phyloP scores from a whole-genome alignment of 2,888 invertebrate genomes.

The Eulithis prunata region DNA sequence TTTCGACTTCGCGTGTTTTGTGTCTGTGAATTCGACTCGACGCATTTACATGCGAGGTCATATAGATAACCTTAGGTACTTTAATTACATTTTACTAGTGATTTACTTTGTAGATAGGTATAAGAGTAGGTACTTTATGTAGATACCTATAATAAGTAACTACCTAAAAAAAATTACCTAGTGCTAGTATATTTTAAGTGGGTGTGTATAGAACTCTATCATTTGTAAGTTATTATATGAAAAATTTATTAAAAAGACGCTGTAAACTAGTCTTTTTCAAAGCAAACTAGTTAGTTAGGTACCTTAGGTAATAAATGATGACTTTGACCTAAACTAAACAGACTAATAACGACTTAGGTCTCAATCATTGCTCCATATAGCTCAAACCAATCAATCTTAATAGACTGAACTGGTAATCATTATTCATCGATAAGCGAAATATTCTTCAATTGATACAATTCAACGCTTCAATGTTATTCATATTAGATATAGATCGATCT shows the following conservation, averaged over 20 bases:
- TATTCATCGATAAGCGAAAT: conserved; percentile 41
- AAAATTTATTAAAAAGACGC: too few relatives aligned
- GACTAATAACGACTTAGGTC: conserved; percentile 6
- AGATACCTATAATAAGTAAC: too few relatives aligned
- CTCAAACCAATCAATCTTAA: conserved; percentile 35
- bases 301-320: conserved; percentile 1
- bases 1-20: conserved; percentile 10
- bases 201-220: too few relatives aligned
- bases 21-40: conserved; percentile 4
- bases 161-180: too few relatives aligned
- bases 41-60: conserved; percentile 19
- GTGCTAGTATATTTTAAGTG: too few relatives aligned
- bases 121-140: too few relatives aligned
- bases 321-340: conserved; percentile 16
- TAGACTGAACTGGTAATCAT: conserved; percentile 24
- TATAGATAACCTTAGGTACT: conserved; percentile 12
- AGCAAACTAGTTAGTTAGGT: too few relatives aligned
- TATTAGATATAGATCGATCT: conserved; percentile 75
- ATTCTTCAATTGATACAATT: conserved; percentile 43
- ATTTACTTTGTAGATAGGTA: background rate
- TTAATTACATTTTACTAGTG: conserved; percentile 13
- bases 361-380: conserved; percentile 23
- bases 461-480: conserved; percentile 38
- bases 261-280: too few relatives aligned
- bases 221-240: too few relatives aligned